Conservation (phyloP, 1,140 invertebrate genomes). For the Plodia interpunctella region DNA sequence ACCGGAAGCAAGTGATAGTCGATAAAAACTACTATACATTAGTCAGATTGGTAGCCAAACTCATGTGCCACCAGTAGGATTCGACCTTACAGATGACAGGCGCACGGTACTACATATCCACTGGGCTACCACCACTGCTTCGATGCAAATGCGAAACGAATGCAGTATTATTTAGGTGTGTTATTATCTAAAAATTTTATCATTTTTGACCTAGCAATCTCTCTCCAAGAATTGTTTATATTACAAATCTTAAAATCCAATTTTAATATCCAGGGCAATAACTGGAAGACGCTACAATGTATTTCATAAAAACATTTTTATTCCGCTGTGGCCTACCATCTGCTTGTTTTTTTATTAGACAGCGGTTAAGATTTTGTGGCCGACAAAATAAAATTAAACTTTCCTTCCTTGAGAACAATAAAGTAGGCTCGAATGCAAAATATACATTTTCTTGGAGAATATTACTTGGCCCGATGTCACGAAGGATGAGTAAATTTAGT, state of each 20-base stretch:
- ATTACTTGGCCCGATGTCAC: conserved; percentile 2
- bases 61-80: no score
- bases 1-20: no score
- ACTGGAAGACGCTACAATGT: background rate
- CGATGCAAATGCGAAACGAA: no score
- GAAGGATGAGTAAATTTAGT: background rate
- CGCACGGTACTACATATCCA: no score
- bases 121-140: no score
- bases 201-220: background rate
- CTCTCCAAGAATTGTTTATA: background rate
- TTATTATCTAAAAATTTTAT: no score
- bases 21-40: no score
- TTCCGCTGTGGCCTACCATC: conserved; percentile 1
- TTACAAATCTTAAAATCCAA: background rate
- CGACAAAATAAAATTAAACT: conserved; percentile 13
- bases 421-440: conserved; percentile 10
- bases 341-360: conserved; percentile 6
- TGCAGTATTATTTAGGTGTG: no score
- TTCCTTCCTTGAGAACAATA: conserved; percentile 4
- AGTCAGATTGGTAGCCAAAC: no score
- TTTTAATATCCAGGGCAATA: background rate
- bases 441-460: conserved; percentile 9
- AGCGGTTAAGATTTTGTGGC: conserved; percentile 11
- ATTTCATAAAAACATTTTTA: conserved; percentile 5
- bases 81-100: no score